Conservation (phyloP, 1,140 invertebrate species). For the Aphis craccivora region DNA sequence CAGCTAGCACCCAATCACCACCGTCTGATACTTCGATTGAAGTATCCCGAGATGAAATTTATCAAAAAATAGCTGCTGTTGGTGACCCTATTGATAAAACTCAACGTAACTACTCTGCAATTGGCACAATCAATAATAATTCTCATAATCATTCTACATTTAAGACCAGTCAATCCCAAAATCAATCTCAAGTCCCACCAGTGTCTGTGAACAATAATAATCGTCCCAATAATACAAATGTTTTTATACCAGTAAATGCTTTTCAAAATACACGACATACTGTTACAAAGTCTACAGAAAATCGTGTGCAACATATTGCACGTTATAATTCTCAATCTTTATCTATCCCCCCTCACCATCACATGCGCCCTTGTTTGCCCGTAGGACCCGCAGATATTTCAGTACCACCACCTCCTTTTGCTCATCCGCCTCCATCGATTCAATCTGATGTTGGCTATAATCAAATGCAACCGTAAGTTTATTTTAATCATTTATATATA, state of each 20-base stretch:
- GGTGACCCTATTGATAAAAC: conserved; percentile 48
- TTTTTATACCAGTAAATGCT: conserved; percentile 29
- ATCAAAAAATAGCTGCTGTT: conserved; percentile 54
- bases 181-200: conserved; percentile 34
- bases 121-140: conserved; percentile 45
- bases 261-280: conserved; percentile 48
- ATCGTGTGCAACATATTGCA: conserved; percentile 8
- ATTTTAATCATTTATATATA: background rate
- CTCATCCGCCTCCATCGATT: conserved; percentile 17
- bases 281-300: conserved; percentile 27
- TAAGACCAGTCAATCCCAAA: conserved; percentile 29
- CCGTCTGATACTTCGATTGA: conserved; percentile 46
- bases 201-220: conserved; percentile 24
- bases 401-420: conserved; percentile 51
- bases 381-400: conserved; percentile 51
- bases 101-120: conserved; percentile 40
- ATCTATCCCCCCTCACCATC: conserved; percentile 47
- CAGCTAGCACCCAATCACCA: conserved; percentile 44
- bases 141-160: conserved; percentile 51
- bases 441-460: conserved; percentile 46
- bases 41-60: conserved; percentile 36
- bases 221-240: conserved; percentile 45
- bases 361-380: conserved; percentile 53
- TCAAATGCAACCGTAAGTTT: conserved; percentile 55
- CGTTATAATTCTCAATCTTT: conserved; percentile 48